A percentile compares a stretch with the other conserved stretches of the same genome.
phyloP scores from a whole-genome alignment of 2,797 vertebrate species.

The Craterocephalus amniculus region DNA sequence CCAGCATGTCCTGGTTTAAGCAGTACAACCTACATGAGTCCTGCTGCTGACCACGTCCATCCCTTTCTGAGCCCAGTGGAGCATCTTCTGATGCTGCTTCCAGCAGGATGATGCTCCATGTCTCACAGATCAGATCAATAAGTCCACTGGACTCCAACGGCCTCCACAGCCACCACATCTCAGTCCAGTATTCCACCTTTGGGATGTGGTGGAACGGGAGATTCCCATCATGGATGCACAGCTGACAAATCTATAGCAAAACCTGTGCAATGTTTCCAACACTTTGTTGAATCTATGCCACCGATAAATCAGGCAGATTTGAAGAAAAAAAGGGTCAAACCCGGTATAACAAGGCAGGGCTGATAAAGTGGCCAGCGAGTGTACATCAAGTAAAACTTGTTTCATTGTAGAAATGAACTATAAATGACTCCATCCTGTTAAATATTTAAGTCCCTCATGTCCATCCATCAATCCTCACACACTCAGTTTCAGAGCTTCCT shows the following conservation, averaged over 20 bases:
- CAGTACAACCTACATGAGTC: background rate
- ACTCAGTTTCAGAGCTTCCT: background rate
- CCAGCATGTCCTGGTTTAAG: background rate
- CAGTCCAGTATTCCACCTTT: background rate
- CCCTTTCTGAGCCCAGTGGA: background rate
- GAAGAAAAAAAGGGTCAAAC: background rate
- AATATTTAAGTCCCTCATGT: background rate
- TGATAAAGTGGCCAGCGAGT: background rate
- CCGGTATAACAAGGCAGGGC: background rate
- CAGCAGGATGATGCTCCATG: slow-evolving; percentile 31
- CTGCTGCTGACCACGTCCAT: background rate
- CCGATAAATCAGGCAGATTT: background rate
- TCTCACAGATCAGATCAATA: background rate
- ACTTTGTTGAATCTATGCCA: background rate
- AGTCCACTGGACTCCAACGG: too few relatives aligned
- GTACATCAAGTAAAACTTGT: too few relatives aligned
- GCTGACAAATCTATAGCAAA: background rate
- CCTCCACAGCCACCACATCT: background rate
- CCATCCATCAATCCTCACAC: background rate
- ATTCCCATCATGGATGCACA: too few relatives aligned
- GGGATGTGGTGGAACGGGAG: too few relatives aligned
- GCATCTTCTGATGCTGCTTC: slow-evolving; percentile 49
- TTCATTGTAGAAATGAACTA: background rate
- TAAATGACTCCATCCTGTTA: too few relatives aligned
- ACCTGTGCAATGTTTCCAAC: background rate